Percentiles rank a stretch among this genome's conserved stretches.
Conservation (phyloP, 2,797 vertebrate genomes). For the Karalla daura region DNA sequence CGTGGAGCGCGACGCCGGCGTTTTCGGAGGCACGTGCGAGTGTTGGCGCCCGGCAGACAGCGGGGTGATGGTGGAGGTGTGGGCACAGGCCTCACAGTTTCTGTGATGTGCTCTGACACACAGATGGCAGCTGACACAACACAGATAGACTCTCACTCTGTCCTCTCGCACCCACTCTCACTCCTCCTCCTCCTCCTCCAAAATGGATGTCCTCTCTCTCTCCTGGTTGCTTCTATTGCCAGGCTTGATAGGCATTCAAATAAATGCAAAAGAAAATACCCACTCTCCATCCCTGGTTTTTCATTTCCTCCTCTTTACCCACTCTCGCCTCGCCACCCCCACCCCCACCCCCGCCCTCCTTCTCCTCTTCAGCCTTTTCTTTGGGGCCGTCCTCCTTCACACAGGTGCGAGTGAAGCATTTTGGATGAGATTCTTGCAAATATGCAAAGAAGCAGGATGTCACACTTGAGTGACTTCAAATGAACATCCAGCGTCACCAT, state of each 20-base stretch:
- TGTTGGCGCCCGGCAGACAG: constrained; percentile 47
- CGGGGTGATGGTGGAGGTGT: constrained; percentile 64
- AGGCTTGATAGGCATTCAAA: constrained; percentile 40
- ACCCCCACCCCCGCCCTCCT: too few species aligned
- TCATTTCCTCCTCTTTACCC: constrained; percentile 6
- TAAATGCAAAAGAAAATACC: constrained; percentile 27
- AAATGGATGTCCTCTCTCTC: constrained; percentile 40
- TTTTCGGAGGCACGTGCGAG: constrained; percentile 14
- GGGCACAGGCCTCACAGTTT: constrained; percentile 64
- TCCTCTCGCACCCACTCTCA: constrained; percentile 44
- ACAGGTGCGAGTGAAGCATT: constrained; percentile 19
- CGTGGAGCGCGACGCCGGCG: not conserved
- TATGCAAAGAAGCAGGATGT: constrained; percentile 46
- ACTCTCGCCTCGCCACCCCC: too few species aligned
- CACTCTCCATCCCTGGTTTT: constrained; percentile 1
- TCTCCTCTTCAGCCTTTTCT: not conserved
- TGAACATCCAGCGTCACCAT: constrained; percentile 32
- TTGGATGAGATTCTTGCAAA: constrained; percentile 38
- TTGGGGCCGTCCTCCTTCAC: not conserved
- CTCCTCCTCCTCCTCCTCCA: constrained; percentile 26
- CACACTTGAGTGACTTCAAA: constrained; percentile 44
- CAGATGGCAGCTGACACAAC: constrained; percentile 79
- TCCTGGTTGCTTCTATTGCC: not conserved
- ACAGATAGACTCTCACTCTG: constrained; percentile 51
- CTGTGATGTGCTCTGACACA: constrained; percentile 71